These are phyloP conservation scores for Turritopsis rubra DNA, from an alignment of 30 jellyfish, hydroid and myxozoan genomes.

Conservation along the genomic window DNA sequence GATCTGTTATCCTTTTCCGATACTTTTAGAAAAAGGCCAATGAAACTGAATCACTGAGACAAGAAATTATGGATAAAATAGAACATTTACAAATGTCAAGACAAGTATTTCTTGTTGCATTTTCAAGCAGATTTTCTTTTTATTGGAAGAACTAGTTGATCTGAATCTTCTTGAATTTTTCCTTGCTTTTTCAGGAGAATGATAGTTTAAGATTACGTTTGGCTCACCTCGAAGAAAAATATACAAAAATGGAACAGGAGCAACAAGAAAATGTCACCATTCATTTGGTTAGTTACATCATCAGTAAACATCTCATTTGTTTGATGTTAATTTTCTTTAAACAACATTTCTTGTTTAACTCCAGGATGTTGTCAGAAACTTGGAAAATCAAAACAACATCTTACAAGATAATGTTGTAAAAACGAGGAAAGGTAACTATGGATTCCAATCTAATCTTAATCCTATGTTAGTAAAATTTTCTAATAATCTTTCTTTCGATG, in stretches of 20 bases:
- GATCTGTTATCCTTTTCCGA: background rate
- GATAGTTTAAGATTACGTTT: constrained; percentile 40
- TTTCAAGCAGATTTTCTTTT: too few relatives aligned
- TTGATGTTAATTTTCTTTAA: background rate
- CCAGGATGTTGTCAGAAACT: background rate
- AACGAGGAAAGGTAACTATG: background rate
- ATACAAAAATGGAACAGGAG: constrained; percentile 37
- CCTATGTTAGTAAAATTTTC: too few relatives aligned
- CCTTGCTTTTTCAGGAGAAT: constrained; percentile 33
- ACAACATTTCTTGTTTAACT: background rate
- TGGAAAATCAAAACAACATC: background rate
- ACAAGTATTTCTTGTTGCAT: constrained; percentile 23
- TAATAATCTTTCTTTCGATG: too few relatives aligned
- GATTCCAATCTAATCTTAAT: too few relatives aligned
- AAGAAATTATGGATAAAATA: constrained; percentile 41
- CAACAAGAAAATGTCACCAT: constrained; percentile 29
- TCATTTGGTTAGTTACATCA: background rate
- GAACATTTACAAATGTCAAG: constrained; percentile 27
- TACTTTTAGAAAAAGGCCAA: constrained; percentile 40
- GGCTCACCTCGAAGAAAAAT: constrained; percentile 60
- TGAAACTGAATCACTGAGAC: constrained; percentile 40
- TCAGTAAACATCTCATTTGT: background rate
- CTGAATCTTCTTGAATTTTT: too few relatives aligned
- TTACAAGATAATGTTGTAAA: background rate
- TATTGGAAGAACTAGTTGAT: too few relatives aligned